Base-by-base conservation (phyloP, 2,113 vertebrate species). In the Campylomormyrus numenius region DNA sequence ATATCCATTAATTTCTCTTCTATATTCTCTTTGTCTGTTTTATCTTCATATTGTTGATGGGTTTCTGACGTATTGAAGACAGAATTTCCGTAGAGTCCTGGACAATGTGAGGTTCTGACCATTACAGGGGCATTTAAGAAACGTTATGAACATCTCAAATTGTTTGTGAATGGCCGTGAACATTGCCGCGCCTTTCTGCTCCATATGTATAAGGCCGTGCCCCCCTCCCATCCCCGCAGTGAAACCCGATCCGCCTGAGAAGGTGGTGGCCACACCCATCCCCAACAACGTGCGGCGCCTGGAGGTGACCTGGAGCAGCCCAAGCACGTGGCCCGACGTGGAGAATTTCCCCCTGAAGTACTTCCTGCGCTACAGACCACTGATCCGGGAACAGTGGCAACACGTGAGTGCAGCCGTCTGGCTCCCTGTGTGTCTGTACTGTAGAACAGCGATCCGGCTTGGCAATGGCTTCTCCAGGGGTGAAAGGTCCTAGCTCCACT, bases 261-360 rank as follows among this genome's bases (percentile, higher is more conserved):
- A 96, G 0, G 97, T 99, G 92, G 96, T 98, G 5, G 98, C 98
- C 13, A 97, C 96, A 84, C 97, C 97, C 0, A 95, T 99, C 88
- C 95, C 96, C 17, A 96, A 96, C 93, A 98, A 97, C 70, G 95
- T 96, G 66, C 96, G 97, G 11, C 95, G 97, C 52, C 93, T 99
- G 91, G 97, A 98, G 91, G 98, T 99, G 88, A 97, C 97, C 0
- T 99, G 98, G 98, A 97, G 97, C 92, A 98, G 97, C 39, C 98
- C 98, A 0, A 97, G 97, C 0, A 97, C 98, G 1, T 99, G 98
- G 98, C 98, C 98, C 0, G 98, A 99, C 77, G 97, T 97, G 0
- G 98, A 99, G 1, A 97, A 95, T 89, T 99, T 99, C 91, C 98
- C 98, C 0, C 96, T 99, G 90, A 99, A 99, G 92, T 99, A 98